These are phyloP conservation scores for Periophthalmus magnuspinnatus DNA, from an alignment of 2,797 vertebrate species.

Conservation along the genomic window DNA sequence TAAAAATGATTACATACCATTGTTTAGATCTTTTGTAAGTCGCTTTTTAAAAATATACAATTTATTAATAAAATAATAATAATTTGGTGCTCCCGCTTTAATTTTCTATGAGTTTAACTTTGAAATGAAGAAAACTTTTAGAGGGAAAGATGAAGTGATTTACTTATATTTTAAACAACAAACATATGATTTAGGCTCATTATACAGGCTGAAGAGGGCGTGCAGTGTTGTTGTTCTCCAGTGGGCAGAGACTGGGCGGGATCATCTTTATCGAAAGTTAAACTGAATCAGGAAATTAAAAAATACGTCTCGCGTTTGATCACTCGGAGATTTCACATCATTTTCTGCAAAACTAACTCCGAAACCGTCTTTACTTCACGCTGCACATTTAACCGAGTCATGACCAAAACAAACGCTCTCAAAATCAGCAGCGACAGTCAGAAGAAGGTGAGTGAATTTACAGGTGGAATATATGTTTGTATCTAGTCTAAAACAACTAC, in stretches of 20 bases:
- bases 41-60: too few relatives aligned
- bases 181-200: too few relatives aligned
- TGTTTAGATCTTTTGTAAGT: too few relatives aligned
- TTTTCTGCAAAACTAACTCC: not conserved
- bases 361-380: not conserved
- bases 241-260: not conserved
- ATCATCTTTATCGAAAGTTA: conserved; percentile 51
- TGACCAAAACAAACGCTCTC: conserved; percentile 55
- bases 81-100: too few relatives aligned
- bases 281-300: conserved; percentile 56
- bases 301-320: not conserved
- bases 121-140: too few relatives aligned
- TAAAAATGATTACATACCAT: too few relatives aligned
- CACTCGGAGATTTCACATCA: not conserved
- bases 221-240: not conserved
- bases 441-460: conserved; percentile 52
- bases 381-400: conserved; percentile 23
- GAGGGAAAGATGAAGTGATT: too few relatives aligned
- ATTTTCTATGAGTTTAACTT: too few relatives aligned
- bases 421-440: conserved; percentile 54
- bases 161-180: too few relatives aligned
- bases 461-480: not conserved
- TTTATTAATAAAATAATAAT: too few relatives aligned
- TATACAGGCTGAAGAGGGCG: too few relatives aligned
- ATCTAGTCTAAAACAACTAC: not conserved